Conservation (phyloP, 2,888 invertebrate species). For the Petrolisthes cinctipes region DNA sequence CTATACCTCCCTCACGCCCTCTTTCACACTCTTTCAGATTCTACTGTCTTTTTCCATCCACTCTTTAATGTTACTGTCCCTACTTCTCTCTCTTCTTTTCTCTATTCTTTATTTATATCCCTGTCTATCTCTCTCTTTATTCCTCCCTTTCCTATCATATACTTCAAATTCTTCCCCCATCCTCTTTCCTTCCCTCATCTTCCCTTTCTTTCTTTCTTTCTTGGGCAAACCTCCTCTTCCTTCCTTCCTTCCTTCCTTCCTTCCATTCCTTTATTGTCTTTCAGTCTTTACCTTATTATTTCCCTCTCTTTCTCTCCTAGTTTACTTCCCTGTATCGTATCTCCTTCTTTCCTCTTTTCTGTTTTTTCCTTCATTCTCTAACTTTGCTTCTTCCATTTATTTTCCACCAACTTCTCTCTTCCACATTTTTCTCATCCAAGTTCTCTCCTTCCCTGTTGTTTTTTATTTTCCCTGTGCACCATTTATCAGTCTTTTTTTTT, state of each 20-base stretch:
- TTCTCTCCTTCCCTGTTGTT: neutral
- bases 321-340: neutral
- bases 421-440: neutral
- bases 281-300: too few species aligned
- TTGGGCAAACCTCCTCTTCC: neutral
- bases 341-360: neutral
- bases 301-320: neutral
- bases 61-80: neutral
- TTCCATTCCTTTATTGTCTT: neutral
- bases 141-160: neutral
- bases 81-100: neutral
- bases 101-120: neutral
- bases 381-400: neutral
- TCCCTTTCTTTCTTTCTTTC: neutral
- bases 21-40: neutral
- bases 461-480: neutral
- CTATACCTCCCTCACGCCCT: neutral
- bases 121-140: neutral
- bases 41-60: neutral
- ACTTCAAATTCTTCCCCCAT: neutral
- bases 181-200: neutral
- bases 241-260: neutral
- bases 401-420: neutral
- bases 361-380: neutral
- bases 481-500: neutral